phyloP scores from a whole-genome alignment of 37 sponge, comb jelly and placozoan genomes.

The Beroe ovata region DNA sequence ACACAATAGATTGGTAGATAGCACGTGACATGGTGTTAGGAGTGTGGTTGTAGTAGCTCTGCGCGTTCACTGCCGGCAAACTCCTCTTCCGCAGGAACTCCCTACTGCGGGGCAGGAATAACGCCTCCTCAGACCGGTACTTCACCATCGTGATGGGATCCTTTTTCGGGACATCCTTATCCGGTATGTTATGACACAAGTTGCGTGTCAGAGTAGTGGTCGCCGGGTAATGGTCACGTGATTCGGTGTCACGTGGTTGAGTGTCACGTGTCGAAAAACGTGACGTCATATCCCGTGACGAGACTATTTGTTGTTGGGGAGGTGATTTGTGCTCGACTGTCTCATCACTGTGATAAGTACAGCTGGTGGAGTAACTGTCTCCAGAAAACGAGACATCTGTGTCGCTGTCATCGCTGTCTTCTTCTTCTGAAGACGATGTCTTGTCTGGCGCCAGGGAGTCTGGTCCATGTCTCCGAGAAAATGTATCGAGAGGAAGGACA shows the following conservation, averaged over 20 bases:
- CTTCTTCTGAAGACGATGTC: neutral
- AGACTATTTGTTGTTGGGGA: no score
- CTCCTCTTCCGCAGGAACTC: neutral
- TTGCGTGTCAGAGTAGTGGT: conserved; percentile 7
- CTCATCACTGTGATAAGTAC: neutral
- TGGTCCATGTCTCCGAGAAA: no score
- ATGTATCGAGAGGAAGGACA: no score
- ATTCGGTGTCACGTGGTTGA: no score
- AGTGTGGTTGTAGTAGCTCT: neutral
- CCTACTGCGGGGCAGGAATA: neutral
- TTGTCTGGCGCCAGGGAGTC: neutral
- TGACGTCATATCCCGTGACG: no score
- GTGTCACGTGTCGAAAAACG: no score
- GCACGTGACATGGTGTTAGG: neutral
- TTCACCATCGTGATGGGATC: neutral
- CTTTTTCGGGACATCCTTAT: neutral
- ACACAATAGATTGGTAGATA: neutral
- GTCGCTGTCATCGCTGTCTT: no score
- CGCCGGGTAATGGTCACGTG: neutral
- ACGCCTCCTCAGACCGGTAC: neutral
- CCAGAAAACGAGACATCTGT: no score
- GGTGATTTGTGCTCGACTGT: neutral
- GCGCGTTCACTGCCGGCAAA: neutral
- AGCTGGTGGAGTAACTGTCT: neutral
- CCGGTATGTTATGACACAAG: conserved; percentile 6